A percentile compares a stretch with the other conserved stretches of the same genome.
phyloP scores from a whole-genome alignment of 2,888 invertebrate genomes.

The Trachelus tabidus region DNA sequence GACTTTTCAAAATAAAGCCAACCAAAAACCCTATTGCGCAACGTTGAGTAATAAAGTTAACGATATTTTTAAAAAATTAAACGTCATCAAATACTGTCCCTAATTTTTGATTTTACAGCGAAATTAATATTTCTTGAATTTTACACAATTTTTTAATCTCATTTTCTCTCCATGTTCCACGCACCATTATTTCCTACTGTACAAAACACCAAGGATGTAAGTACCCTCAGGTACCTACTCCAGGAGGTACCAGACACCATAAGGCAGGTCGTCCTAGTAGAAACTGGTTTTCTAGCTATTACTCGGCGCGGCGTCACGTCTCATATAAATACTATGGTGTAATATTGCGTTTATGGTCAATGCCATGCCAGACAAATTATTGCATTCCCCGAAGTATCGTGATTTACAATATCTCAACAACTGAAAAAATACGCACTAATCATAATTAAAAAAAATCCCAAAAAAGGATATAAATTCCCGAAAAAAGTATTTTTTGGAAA shows the following conservation, averaged over 20 bases:
- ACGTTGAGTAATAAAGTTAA: not conserved
- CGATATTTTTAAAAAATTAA: not conserved
- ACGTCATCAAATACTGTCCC: not conserved
- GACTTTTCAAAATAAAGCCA: not conserved
- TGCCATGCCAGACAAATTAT: slow-evolving; percentile 16
- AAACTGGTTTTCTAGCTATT: slow-evolving; percentile 52
- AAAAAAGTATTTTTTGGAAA: not conserved
- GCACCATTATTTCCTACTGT: not conserved
- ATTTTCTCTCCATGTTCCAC: not conserved
- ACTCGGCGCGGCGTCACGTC: slow-evolving; percentile 45
- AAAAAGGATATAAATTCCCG: no score
- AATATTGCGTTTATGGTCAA: slow-evolving; percentile 43
- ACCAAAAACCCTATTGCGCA: not conserved
- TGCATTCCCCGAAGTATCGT: not conserved
- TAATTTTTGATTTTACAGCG: not conserved
- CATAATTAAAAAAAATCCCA: not conserved
- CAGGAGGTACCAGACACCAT: not conserved
- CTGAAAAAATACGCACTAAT: not conserved
- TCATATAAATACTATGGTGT: slow-evolving; percentile 42
- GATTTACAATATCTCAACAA: not conserved
- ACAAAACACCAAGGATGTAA: not conserved
- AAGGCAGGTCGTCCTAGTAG: slow-evolving; percentile 16
- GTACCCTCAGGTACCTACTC: not conserved
- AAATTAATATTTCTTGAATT: no score
- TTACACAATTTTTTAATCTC: not conserved